Base-by-base conservation (phyloP, 2,888 invertebrate species). In the Eristalis tenax region DNA sequence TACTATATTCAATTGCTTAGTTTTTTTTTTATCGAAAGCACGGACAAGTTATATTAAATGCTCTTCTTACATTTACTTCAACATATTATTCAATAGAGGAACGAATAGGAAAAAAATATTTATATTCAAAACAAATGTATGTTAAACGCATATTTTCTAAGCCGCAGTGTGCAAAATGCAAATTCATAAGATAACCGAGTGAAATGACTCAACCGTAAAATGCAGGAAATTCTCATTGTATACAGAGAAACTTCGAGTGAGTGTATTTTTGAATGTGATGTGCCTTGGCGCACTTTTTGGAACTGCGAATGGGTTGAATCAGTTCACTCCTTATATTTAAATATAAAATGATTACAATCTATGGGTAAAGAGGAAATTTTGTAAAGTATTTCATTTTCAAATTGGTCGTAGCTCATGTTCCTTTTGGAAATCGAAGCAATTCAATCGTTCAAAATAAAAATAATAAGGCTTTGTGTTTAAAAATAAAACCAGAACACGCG, bases 311-410 rank as follows among this genome's bases (percentile, higher is more conserved):
- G 23, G 15, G 35, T 40, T 75, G 66, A 75, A 73, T 83, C 68
- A 80, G 11, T 76, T 83, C 32, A 69, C 73, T 83, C 68, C 18
- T 63, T 22, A n/a, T 26, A 40, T 50, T 68, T 59, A 26, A 23
- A 18, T 22, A 56, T 18, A 63, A 83, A 88, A 90, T 65, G 57
- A 91, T 91, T 92, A 91, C 90, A 90, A 90, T 91, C 91, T 92
- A 91, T 91, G 92, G 92, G 91, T 92, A 92, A 92, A 92, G 92
- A 92, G 92, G 90, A 91, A 92, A 92, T 92, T 92, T 92, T 92
- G 92, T 92, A 92, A 92, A 90, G 38, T 79, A 74, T 90, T 90
- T 89, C 90, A 88, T 88, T 78, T 50, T 61, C 50, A 78, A 61
- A 63, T 77, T 70, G 65, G 63, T 63, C 79, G 26, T 73, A 73